phyloP scores from a whole-genome alignment of 2,888 invertebrate genomes.

The Theristus sp. region DNA sequence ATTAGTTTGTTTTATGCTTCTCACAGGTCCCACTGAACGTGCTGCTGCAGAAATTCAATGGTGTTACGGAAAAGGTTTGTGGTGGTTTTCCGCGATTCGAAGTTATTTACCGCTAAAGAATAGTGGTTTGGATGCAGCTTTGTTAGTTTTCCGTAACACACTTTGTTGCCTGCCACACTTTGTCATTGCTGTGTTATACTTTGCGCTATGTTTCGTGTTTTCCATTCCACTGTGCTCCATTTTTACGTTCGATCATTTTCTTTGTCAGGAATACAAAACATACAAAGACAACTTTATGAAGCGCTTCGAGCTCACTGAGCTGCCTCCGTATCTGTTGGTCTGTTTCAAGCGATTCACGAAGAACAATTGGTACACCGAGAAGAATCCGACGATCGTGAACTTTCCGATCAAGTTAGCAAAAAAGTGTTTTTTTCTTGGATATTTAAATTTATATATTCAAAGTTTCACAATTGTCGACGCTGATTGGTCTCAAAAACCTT shows the following conservation, averaged over 20 bases:
- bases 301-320: conserved; percentile 73
- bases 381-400: conserved; percentile 98
- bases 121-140: no score
- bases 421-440: background rate
- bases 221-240: no score
- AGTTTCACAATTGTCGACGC: no score
- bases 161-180: no score
- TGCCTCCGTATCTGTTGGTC: conserved; percentile 74
- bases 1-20: no score
- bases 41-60: conserved; percentile 85
- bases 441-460: no score
- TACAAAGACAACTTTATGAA: conserved; percentile 97
- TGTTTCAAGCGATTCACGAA: conserved; percentile 95
- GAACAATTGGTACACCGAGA: conserved; percentile 94
- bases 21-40: conserved; percentile 47
- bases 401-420: conserved; percentile 82
- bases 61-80: conserved; percentile 57
- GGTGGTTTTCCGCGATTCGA: background rate
- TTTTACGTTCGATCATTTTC: no score
- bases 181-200: no score
- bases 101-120: background rate
- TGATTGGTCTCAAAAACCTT: no score
- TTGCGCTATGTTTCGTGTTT: no score
- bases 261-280: conserved; percentile 67
- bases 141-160: no score